phyloP scores from a whole-genome alignment of 2,888 invertebrate species.

The Atethmia centrago region DNA sequence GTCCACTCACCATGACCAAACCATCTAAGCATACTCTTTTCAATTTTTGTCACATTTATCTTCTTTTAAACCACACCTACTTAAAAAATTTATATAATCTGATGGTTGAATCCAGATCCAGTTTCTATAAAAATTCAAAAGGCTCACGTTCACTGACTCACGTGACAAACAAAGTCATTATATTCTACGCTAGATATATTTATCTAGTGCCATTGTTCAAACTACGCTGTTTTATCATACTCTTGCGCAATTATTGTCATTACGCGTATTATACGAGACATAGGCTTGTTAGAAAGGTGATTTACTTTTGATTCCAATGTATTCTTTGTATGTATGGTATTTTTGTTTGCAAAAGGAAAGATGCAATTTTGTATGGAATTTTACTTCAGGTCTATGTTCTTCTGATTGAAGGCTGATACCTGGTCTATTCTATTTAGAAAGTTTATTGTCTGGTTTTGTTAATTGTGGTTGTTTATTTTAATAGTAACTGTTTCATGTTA shows the following conservation, averaged over 20 bases:
- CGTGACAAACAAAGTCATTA: conserved; percentile 44
- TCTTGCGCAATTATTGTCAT: conserved; percentile 49
- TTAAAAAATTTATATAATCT: neutral
- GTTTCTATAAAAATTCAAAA: conserved; percentile 28
- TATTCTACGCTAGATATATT: conserved; percentile 32
- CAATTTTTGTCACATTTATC: no score
- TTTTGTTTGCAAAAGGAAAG: neutral
- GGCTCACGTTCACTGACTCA: conserved; percentile 13
- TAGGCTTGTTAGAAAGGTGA: conserved; percentile 47
- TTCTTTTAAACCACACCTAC: no score
- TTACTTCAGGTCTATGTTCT: conserved; percentile 16
- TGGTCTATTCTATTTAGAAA: conserved; percentile 1
- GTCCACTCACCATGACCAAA: no score
- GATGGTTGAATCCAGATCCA: neutral
- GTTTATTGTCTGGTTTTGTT: conserved; percentile 9
- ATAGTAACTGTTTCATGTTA: neutral
- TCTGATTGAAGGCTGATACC: neutral
- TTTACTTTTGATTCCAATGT: conserved; percentile 44
- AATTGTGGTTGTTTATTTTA: neutral
- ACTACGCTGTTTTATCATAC: conserved; percentile 30
- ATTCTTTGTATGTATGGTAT: conserved; percentile 2
- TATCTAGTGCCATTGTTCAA: conserved; percentile 44
- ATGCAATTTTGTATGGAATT: neutral
- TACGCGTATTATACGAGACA: conserved; percentile 35
- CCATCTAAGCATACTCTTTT: no score